A percentile compares a stretch with the other conserved stretches of the same genome.
phyloP scores from a whole-genome alignment of 2,888 invertebrate species.

The Oxytorus armatus region DNA sequence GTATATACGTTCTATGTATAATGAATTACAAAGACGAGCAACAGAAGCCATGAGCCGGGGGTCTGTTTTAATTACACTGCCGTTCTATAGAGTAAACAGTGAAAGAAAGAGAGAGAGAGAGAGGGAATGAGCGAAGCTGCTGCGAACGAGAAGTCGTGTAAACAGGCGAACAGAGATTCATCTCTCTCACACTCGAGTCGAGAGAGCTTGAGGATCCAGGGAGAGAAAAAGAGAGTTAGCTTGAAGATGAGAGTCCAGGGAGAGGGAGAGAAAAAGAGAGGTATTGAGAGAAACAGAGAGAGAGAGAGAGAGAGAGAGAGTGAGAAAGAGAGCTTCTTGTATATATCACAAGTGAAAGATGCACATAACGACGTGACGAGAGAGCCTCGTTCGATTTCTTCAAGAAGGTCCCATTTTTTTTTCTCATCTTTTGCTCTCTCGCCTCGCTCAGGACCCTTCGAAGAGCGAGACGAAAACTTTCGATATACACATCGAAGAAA shows the following conservation, averaged over 20 bases:
- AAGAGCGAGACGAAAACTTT: not conserved
- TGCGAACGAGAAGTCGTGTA: conserved; percentile 58
- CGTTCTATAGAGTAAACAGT: conserved; percentile 65
- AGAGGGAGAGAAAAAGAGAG: too few relatives aligned
- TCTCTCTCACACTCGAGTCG: conserved; percentile 20
- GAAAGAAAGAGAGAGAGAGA: too few relatives aligned
- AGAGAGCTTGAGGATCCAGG: conserved; percentile 26
- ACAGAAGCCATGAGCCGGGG: conserved; percentile 57
- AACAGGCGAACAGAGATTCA: conserved; percentile 49
- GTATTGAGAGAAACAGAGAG: not conserved
- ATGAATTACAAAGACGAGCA: conserved; percentile 46
- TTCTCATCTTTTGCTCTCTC: conserved; percentile 2
- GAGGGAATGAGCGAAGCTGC: too few relatives aligned
- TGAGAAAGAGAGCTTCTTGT: conserved; percentile 30
- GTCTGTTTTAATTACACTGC: conserved; percentile 67
- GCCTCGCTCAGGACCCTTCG: not conserved
- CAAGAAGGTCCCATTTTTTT: conserved; percentile 45
- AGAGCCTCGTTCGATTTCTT: conserved; percentile 57
- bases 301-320: conserved; percentile 15
- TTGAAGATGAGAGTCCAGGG: conserved; percentile 29
- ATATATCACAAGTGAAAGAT: conserved; percentile 16
- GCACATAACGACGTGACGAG: conserved; percentile 53
- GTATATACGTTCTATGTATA: not conserved
- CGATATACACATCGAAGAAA: not conserved
- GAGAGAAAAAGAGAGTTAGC: not conserved